Base-by-base conservation (phyloP, 2,113 vertebrate species). In the Pollachius pollachius region DNA sequence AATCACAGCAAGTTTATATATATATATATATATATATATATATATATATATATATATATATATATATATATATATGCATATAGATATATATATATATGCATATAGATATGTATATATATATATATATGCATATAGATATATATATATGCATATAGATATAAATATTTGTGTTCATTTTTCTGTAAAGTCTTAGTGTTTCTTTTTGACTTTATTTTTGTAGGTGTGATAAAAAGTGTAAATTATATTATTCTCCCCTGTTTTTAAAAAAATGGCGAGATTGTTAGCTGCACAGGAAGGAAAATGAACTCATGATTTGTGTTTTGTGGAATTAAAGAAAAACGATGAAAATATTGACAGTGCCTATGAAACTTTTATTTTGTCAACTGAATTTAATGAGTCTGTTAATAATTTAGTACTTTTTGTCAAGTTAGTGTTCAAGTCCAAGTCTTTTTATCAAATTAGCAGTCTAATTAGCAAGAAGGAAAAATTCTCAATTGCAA, bases 171-270 rank as follows among this genome's bases (percentile, higher is more conserved):
- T 83, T 63, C 41, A 56, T 60, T 80, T 78, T 84, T 81, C 85
- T 92, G 90, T 92, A 91, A 93, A 90, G 89, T 83, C 81, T 84
- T 91, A 90, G 89, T 87, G 76, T 65, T 87, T 25, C 73, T 87
- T 81, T 87, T 90, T 85, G 77, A 89, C 91, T 92, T 92, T 90
- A 89, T 91, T 92, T 92, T 92, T 92, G 90, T 92, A 92, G 90
- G 91, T 90, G 90, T 72, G 71, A 85, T 82, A 73, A 74, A 85
- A 85, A 75, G 81, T 89, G 90, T 93, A 93, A 91, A 92, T 93
- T 93, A 91, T 92, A 92, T 91, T 90, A 75, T 85, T 84, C 82
- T 83, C 76, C 82, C 81, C 87, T 80, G 82, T 92, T 91, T 89
- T 79, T 85, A 89, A 87, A 74, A 48, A 34, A 82, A 84, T 59